These are phyloP conservation scores for Epiblema foenella DNA, from an alignment of 2,888 invertebrate species.

Conservation along the genomic window DNA sequence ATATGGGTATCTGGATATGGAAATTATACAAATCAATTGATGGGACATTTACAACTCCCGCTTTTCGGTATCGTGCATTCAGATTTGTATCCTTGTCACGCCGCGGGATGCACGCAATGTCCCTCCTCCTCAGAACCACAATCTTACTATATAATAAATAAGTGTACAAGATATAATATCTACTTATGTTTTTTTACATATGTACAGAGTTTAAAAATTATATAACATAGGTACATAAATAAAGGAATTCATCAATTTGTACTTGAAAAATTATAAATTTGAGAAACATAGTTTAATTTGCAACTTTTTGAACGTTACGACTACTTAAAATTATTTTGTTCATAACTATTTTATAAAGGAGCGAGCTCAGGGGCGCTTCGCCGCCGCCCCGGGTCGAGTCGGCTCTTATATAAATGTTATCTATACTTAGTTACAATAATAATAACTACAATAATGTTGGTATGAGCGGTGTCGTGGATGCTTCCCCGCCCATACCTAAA, in stretches of 20 bases:
- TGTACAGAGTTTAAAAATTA: conserved; percentile 76
- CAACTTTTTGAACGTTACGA: conserved; percentile 68
- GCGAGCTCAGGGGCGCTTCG: conserved; percentile 58
- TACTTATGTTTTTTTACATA: conserved; percentile 81
- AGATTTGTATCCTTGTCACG: neutral
- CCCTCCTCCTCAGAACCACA: conserved; percentile 58
- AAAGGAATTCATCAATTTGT: conserved; percentile 78
- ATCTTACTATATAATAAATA: conserved; percentile 80
- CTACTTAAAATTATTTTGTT: conserved; percentile 82
- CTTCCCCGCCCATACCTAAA: conserved; percentile 84
- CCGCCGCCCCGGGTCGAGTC: conserved; percentile 47
- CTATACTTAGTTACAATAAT: conserved; percentile 79
- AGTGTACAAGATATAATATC: conserved; percentile 66
- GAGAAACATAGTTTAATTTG: conserved; percentile 68
- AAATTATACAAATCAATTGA: conserved; percentile 45
- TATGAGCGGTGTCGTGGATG: conserved; percentile 84
- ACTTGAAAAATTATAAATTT: conserved; percentile 75
- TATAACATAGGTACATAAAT: conserved; percentile 76
- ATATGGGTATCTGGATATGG: conserved; percentile 20
- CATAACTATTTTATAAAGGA: conserved; percentile 61
- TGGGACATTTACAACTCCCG: conserved; percentile 34
- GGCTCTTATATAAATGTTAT: conserved; percentile 69
- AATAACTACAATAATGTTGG: conserved; percentile 83
- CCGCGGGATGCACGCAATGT: neutral
- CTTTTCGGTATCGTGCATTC: neutral